These are phyloP conservation scores for Guaruba guarouba DNA, from an alignment of 2,113 vertebrate genomes.

Conservation along the genomic window DNA sequence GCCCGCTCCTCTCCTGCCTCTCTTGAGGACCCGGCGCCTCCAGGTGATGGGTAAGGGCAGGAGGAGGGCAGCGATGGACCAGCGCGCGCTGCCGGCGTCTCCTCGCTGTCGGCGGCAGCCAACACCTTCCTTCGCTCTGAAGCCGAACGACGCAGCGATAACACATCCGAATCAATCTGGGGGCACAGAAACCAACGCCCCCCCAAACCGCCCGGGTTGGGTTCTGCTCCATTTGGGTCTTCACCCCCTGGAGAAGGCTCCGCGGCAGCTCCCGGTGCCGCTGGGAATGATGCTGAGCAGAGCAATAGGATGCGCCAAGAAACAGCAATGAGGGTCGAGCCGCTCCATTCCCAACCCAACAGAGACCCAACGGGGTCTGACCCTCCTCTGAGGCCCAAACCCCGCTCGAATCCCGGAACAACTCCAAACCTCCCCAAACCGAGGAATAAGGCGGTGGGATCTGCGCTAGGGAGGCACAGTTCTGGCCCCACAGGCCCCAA, in stretches of 20 bases:
- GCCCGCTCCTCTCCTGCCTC: not conserved
- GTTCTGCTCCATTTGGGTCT: not conserved
- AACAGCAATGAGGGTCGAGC: not conserved
- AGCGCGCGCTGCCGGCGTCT: not conserved
- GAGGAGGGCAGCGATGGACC: not conserved
- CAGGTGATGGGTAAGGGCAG: not conserved
- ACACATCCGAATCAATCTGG: rapidly evolving
- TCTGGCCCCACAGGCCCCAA: rapidly evolving
- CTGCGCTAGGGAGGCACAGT: not conserved
- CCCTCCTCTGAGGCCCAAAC: not conserved
- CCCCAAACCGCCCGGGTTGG: not conserved
- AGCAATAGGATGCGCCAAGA: not conserved
- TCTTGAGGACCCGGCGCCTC: not conserved
- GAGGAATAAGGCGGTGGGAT: rapidly evolving
- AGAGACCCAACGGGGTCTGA: too few relatives aligned
- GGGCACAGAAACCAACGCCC: not conserved
- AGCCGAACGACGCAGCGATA: not conserved
- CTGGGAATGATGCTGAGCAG: rapidly evolving
- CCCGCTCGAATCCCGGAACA: rapidly evolving
- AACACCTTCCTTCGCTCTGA: not conserved
- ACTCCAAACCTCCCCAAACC: rapidly evolving
- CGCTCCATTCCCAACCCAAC: rapidly evolving
- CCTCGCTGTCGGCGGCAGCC: rapidly evolving
- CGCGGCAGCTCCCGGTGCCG: rapidly evolving
- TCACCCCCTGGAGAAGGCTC: not conserved